Evolutionary conservation across 2,113 vertebrate genomes (phyloP).

Genomic region (Ageneiosus marmoratus): DNA sequence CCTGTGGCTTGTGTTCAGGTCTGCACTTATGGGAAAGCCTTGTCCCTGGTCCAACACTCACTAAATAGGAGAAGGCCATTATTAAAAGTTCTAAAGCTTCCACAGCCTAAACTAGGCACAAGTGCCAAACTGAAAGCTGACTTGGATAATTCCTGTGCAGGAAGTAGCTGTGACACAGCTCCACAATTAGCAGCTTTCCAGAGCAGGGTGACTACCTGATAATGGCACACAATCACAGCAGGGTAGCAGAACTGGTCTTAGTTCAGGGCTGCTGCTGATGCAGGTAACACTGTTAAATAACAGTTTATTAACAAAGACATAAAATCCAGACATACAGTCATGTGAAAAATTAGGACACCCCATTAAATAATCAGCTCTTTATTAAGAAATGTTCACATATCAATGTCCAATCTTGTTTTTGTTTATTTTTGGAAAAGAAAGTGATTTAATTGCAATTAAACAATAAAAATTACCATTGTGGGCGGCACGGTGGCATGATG

Average conservation of each 20-base stretch:
- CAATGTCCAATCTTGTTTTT: too few relatives aligned
- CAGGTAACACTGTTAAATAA: not conserved
- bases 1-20: slow-evolving; percentile 6
- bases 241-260: not conserved
- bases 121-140: slow-evolving; percentile 61
- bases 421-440: too few relatives aligned
- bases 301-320: too few relatives aligned
- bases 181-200: slow-evolving; percentile 68
- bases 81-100: slow-evolving; percentile 2
- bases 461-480: too few relatives aligned
- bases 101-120: slow-evolving; percentile 17
- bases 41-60: slow-evolving; percentile 16
- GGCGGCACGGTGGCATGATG: too few relatives aligned
- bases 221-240: slow-evolving; percentile 36
- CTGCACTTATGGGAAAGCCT: slow-evolving; percentile 2
- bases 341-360: too few relatives aligned
- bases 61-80: slow-evolving; percentile 3
- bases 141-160: slow-evolving; percentile 66
- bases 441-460: too few relatives aligned
- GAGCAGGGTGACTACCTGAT: slow-evolving; percentile 60
- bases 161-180: slow-evolving; percentile 56
- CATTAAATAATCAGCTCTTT: too few relatives aligned
- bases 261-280: too few relatives aligned
- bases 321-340: too few relatives aligned
- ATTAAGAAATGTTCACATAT: too few relatives aligned